Base-by-base conservation (phyloP, 1,140 invertebrate species). In the Nomia melanderi region DNA sequence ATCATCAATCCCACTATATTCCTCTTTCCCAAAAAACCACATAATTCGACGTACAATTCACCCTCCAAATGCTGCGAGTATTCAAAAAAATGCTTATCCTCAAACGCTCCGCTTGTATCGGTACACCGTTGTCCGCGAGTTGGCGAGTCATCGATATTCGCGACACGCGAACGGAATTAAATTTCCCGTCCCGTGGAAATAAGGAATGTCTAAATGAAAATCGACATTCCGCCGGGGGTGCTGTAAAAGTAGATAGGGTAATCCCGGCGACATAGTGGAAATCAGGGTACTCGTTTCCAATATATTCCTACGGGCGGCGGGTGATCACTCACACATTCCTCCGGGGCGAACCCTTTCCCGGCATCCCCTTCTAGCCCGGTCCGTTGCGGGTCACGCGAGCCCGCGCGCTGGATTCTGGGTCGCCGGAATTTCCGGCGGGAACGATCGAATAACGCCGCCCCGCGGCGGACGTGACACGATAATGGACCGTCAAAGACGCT, bases 301-400 rank as follows among this genome's bases (percentile, higher is more conserved):
- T 78, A 83, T 82, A 82, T 82, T 76, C 64, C 72, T 76, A 47
- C 14, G 12, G 41, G 14, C 77, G 39, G 25, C 39, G 33, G 64
- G 69, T 50, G 75, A 82, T 83, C 81, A 67, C 69, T 82, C 80
- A 74, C 80, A 74, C 80, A 82, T 83, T 83, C 81, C 80, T 65
- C 47, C 8, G 3, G 47, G n/a, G 65, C 57, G 36, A 82, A 74
- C 73, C 81, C 69, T 82, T 83, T 73, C 59, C 12, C 31, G 14
- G 44, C 69, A 17, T 50, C 47, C 7, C 47, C 17, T 20, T 20
- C 33, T 36, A n/a, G n/a, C n/a, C n/a, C n/a, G n/a, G 33, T 36
- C 8, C 33, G 81, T n/a, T 81, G 57, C 70, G 57, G 79, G 79
- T 83, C 81, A 74, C 12, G 75, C 66, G 75, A 71, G 20, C 53